Evolutionary conservation across 1,140 invertebrate species (phyloP), one percentile per base, ranked within the genome.

Genomic region (Brachionus koreanus): DNA sequence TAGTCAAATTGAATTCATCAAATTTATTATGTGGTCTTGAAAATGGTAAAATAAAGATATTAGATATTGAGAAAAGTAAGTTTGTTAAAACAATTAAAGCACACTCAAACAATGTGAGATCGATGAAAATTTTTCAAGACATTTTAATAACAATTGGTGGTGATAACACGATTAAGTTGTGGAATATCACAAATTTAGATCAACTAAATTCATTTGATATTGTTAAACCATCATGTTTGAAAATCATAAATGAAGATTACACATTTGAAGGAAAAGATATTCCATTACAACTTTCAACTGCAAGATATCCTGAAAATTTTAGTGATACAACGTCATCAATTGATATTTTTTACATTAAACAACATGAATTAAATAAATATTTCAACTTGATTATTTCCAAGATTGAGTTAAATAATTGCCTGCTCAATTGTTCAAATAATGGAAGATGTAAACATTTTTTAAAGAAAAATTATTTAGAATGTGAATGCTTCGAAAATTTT

Each of bases 401-500:
- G 19, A 9, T 67, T 16, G 63, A 67, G 0, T n/a, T 67, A 12
- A 67, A 10, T n/a, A 33, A 67, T 37, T 67, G 63, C 63, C 13
- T 67, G 3, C 13, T 35, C 10, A 67, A 67, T 35, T 67, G 63
- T 67, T 35, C 63, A 33, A 67, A n/a, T 37, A 67, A 37, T 35
- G 63, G 63, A 5, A 67, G 16, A 37, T 67, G 63, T 12, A 19
- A 19, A 19, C n/a, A 35, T 12, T 1, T 33, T n/a, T 29, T 43
- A 13, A 75, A 75, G 13, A 43, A 43, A n/a, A 83, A 84, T 43
- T 83, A 82, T 4, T 86, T 83, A 72, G 63, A 74, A 65, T 86
- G 86, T 67, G 77, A 74, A 42, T 86, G 86, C 83, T 23, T 49
- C 12, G 83, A 84, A 39, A 85, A 85, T 83, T 82, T 67, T 67